These are phyloP conservation scores for Micrastur ruficollis DNA, from an alignment of 2,797 vertebrate genomes.

Conservation along the genomic window DNA sequence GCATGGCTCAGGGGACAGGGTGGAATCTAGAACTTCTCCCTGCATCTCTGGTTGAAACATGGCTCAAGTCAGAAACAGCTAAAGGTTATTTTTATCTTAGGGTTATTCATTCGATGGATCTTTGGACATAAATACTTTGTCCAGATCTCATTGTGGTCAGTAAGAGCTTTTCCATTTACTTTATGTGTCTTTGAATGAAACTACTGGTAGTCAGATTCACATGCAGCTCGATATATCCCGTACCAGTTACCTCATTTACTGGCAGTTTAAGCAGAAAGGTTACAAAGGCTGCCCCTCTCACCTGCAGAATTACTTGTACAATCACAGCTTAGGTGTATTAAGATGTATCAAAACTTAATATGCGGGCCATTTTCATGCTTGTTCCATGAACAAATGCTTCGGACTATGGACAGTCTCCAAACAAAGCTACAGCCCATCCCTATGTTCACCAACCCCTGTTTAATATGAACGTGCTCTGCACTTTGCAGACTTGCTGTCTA, in stretches of 20 bases:
- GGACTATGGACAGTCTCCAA: background rate
- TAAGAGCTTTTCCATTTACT: background rate
- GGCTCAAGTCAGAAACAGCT: background rate
- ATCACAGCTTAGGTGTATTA: background rate
- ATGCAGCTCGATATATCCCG: fast-evolving
- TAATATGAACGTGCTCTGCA: background rate
- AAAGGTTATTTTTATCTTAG: background rate
- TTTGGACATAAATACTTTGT: background rate
- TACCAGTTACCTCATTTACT: fast-evolving
- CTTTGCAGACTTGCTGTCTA: background rate
- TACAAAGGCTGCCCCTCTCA: background rate
- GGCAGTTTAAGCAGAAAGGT: background rate
- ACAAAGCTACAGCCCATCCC: background rate
- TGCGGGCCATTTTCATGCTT: fast-evolving
- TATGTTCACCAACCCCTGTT: background rate
- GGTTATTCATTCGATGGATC: fast-evolving
- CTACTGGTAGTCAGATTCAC: background rate
- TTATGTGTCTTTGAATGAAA: background rate
- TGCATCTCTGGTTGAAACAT: fast-evolving
- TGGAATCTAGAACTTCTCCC: background rate
- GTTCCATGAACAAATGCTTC: background rate
- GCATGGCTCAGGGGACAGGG: fast-evolving
- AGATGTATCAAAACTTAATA: background rate
- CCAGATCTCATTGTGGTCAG: background rate
- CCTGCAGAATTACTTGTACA: background rate